A percentile compares a stretch with the other conserved stretches of the same genome.
Conservation (phyloP, 2,797 vertebrate species). For the Cossypha dichroa region DNA sequence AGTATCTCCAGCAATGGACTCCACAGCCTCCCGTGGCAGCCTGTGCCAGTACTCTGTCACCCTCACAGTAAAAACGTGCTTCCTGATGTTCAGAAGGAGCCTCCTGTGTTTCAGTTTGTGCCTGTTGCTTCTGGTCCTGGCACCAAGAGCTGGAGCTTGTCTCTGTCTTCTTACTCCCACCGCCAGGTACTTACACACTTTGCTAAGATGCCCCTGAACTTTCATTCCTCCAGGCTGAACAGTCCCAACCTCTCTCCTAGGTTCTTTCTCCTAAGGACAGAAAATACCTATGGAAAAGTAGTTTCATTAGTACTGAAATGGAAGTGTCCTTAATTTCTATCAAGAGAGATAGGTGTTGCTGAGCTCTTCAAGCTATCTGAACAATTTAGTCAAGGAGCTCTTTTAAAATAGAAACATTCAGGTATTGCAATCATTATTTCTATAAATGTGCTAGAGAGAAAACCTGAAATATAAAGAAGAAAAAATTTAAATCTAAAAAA, state of each 20-base stretch:
- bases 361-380: background rate
- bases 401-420: background rate
- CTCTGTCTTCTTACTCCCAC: background rate
- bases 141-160: background rate
- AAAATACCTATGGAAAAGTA: background rate
- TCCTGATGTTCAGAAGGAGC: background rate
- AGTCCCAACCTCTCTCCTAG: background rate
- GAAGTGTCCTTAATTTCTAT: background rate
- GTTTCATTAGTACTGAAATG: background rate
- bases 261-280: background rate
- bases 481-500: background rate
- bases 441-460: background rate
- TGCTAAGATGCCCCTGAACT: background rate
- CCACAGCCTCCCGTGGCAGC: background rate
- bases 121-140: background rate
- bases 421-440: background rate
- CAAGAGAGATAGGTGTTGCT: background rate
- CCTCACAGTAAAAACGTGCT: background rate
- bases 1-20: background rate
- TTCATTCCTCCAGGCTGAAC: background rate
- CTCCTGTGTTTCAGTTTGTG: background rate
- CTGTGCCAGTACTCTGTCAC: background rate
- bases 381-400: background rate
- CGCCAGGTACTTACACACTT: background rate
- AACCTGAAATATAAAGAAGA: background rate